Base-by-base conservation (phyloP, 1,140 invertebrate genomes). In the Potamilus streckersoni region DNA sequence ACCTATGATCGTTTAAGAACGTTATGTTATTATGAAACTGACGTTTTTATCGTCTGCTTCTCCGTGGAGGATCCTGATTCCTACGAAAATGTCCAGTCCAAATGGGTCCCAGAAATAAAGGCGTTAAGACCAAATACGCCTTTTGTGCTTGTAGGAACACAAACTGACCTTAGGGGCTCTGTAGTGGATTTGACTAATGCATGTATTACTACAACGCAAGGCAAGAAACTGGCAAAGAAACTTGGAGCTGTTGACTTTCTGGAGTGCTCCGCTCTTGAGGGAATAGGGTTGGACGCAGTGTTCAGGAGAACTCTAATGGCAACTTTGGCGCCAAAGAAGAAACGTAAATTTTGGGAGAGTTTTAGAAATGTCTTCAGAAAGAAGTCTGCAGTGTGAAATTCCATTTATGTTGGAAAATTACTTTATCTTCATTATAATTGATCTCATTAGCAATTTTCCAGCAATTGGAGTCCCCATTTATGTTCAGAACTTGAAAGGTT, bases 21-120 rank as follows among this genome's bases (percentile, higher is more conserved):
- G 16, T 91, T 99, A 17, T 97, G 96, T 55, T 99, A 99, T 91
- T 97, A 96, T 83, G 97, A 98, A 90, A 99, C 97, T 15, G 98
- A 99, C 91, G 97, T 99, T 67, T 99, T 99, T 92, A 93, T 99
- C 79, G 97, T 99, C 66, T 99, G 98, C 92, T 99, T 99, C 91
- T 99, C 97, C 82, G 97, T 99, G 75, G 97, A 99, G 59, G 98
- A 96, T 78, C 97, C 97, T 73, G 97, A 97, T 16, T 98, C 96
- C 78, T 99, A 99, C 91, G 97, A 99, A 91, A 99, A 99, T 90
- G 97, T 99, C 68, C 93, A 96, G 85, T 96, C 96, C 76, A 98
- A 98, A 92, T 90, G 91, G 91, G 85, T 90, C 58, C 89, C 90
- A 17, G 92, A 92, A 86, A 88, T 92, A n/a, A 91, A 93, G 62